Evolutionary conservation across 2,797 vertebrate genomes (phyloP).

Genomic region (Xerus rutilus): DNA sequence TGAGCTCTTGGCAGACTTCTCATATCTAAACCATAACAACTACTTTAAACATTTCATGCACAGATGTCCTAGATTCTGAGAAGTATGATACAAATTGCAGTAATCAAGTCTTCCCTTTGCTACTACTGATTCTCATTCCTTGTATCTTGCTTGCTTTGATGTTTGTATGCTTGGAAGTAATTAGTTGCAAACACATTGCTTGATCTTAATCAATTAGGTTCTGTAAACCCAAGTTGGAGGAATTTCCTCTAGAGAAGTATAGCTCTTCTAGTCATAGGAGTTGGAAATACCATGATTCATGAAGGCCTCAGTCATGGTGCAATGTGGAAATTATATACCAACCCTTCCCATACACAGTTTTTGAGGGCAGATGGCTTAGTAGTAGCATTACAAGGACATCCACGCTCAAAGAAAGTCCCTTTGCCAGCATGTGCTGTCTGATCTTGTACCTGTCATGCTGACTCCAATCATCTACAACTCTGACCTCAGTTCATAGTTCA

Average conservation of each 20-base stretch:
- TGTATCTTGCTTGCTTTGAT: not conserved
- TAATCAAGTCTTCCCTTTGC: not conserved
- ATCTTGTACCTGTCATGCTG: not conserved
- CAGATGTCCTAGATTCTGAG: not conserved
- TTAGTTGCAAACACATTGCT: not conserved
- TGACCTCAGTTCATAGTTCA: not conserved
- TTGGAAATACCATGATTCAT: not conserved
- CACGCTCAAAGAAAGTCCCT: no score
- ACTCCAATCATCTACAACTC: not conserved
- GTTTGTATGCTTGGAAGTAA: not conserved
- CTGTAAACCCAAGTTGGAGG: not conserved
- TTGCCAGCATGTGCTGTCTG: not conserved
- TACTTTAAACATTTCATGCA: not conserved
- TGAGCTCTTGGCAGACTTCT: no score
- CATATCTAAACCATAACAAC: not conserved
- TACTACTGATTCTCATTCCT: not conserved
- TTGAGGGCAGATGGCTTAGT: not conserved
- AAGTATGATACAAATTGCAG: no score
- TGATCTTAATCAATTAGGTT: not conserved
- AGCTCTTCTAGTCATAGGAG: not conserved
- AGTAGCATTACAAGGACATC: not conserved
- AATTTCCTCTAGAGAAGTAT: not conserved
- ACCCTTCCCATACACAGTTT: not conserved
- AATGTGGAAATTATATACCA: not conserved
- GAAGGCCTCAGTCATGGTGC: not conserved